Evolutionary conservation across 2,797 vertebrate species (phyloP).

Genomic region (Macropodus opercularis): DNA sequence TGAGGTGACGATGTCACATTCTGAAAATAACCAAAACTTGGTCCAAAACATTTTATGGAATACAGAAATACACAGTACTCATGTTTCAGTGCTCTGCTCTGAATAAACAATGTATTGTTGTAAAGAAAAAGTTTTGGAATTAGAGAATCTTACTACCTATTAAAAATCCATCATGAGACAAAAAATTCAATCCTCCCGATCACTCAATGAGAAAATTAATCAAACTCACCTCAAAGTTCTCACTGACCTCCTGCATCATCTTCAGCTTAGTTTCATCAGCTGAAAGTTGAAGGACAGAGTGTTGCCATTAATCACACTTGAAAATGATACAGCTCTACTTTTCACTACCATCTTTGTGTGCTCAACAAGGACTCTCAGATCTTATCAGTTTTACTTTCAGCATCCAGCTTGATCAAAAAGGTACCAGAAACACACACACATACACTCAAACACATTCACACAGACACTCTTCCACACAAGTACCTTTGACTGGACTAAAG

Average conservation of each 20-base stretch:
- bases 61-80: background rate
- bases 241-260: slow-evolving; percentile 99
- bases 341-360: slow-evolving; percentile 14
- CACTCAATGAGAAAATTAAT: slow-evolving; percentile 34
- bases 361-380: slow-evolving; percentile 88
- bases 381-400: slow-evolving; percentile 99
- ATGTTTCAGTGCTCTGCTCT: background rate
- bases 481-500: slow-evolving; percentile 83
- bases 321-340: slow-evolving; percentile 14
- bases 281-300: slow-evolving; percentile 76
- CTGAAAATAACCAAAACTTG: slow-evolving; percentile 78
- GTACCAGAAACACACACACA: slow-evolving; percentile 51
- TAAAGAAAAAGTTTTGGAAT: background rate
- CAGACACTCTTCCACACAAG: slow-evolving; percentile 44
- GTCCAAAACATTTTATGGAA: background rate
- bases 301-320: slow-evolving; percentile 41
- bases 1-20: slow-evolving; percentile 98
- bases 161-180: slow-evolving; percentile 17
- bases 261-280: slow-evolving; percentile 99
- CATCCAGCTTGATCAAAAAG: slow-evolving; percentile 73
- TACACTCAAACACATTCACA: slow-evolving; percentile 43
- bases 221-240: slow-evolving; percentile 96
- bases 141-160: slow-evolving; percentile 1
- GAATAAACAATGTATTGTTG: background rate
- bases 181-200: slow-evolving; percentile 21